Base-by-base conservation (phyloP, 2,113 vertebrate species). In the Sebastes fasciatus region DNA sequence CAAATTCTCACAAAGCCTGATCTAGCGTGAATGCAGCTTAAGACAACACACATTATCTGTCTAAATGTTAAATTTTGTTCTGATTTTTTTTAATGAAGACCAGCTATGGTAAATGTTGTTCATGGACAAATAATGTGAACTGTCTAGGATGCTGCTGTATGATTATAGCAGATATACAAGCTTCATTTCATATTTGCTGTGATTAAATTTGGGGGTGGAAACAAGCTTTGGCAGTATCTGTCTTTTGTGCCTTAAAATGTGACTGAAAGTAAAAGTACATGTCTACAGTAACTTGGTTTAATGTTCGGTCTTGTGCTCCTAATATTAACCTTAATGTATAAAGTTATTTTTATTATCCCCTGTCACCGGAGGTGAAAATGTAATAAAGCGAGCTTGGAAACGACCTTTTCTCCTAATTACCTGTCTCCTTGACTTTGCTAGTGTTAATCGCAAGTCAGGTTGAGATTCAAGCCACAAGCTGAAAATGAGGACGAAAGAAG, bases 351-450 rank as follows among this genome's bases (percentile, higher is more conserved):
- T 49, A 78, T 64, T 17, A 12, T 48, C 26, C 66, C 46, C 46
- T 70, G 45, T 67, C 43, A 64, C 26, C 73, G 10, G 19, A 71
- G 67, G 60, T 75, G 55, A 71, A 74, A 57, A 51, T 58, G 19
- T 65, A 23, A 74, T 21, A 74, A 76, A 72, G 49, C 23, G 66
- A 86, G 1, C 23, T 58, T 58, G 55, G 34, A 74, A 70, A 74
- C 12, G 2, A 76, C 26, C 45, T 78, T 88, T 80, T 68, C 82
- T 72, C 34, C 54, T 77, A 67, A 80, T 83, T 88, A 78, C 34
- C 57, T 26, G 14, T 79, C 76, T 82, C 61, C 55, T 76, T 40
- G 9, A 34, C 34, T 34, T 34, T 34, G 34, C 34, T 34, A 34
- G 34, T 34, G 34, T 34, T 34, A 34, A 34, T 34, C 34, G 34